These are phyloP conservation scores for Trogon surrucura DNA, from an alignment of 2,113 vertebrate species.

Conservation along the genomic window DNA sequence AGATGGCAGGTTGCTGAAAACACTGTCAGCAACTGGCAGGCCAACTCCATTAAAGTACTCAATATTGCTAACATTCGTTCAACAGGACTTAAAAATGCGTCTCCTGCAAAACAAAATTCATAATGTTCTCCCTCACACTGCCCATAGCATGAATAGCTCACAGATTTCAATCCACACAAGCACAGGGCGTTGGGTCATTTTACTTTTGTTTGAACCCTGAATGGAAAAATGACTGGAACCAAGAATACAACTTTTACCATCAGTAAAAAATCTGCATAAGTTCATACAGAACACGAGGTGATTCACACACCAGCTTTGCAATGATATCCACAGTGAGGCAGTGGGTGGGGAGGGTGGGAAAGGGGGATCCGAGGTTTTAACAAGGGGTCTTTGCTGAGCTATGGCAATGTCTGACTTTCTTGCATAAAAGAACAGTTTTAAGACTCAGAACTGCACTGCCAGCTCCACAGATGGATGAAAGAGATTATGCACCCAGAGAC, in stretches of 20 bases:
- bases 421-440: not conserved
- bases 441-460: not conserved
- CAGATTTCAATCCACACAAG: not conserved
- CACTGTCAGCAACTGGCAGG: constrained; percentile 40
- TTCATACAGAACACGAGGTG: not conserved
- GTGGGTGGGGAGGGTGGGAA: not conserved
- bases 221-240: not conserved
- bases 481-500: not conserved
- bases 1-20: constrained; percentile 56
- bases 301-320: not conserved
- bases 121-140: not conserved
- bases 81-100: constrained; percentile 1
- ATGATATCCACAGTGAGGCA: not conserved
- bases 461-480: not conserved
- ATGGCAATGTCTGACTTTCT: not conserved
- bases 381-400: not conserved
- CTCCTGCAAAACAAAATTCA: not conserved
- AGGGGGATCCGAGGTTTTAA: not conserved
- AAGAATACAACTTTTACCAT: not conserved
- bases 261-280: not conserved
- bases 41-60: constrained; percentile 19
- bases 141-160: not conserved
- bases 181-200: not conserved
- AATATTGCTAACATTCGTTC: constrained; percentile 7
- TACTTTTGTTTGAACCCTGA: not conserved